Percentiles rank a stretch among this genome's conserved stretches.
These are phyloP conservation scores for Anticlea derivata DNA, from an alignment of 2,888 invertebrate genomes.

Conservation along the genomic window DNA sequence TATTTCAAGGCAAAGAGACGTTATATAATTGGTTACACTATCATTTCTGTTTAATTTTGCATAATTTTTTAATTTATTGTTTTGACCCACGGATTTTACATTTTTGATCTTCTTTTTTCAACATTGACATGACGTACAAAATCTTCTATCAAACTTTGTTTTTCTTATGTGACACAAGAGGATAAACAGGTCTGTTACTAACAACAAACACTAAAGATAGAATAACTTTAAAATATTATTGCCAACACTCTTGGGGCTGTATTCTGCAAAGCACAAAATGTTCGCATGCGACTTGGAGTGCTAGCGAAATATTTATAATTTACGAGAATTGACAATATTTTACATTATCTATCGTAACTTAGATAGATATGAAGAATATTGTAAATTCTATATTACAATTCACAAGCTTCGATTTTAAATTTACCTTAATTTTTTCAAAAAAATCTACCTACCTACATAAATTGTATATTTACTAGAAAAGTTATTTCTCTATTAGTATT, in stretches of 20 bases:
- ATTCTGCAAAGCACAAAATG: too few relatives aligned
- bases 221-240: not conserved
- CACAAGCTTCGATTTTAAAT: too few relatives aligned
- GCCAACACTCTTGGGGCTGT: not conserved
- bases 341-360: too few relatives aligned
- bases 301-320: too few relatives aligned
- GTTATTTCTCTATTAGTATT: too few relatives aligned
- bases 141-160: slow-evolving; percentile 42
- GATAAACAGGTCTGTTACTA: slow-evolving; percentile 1
- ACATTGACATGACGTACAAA: slow-evolving; percentile 56
- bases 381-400: too few relatives aligned
- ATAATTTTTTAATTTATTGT: slow-evolving; percentile 41
- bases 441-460: too few relatives aligned
- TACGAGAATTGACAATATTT: too few relatives aligned
- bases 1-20: slow-evolving; percentile 40
- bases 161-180: slow-evolving; percentile 20
- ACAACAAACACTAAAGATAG: slow-evolving; percentile 1
- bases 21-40: slow-evolving; percentile 28
- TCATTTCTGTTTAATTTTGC: slow-evolving; percentile 43
- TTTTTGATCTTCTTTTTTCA: slow-evolving; percentile 72
- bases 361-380: too few relatives aligned
- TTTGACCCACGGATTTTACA: slow-evolving; percentile 56
- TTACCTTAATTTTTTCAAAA: too few relatives aligned
- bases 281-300: too few relatives aligned
- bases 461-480: too few relatives aligned